Evolutionary conservation across 2,888 invertebrate genomes (phyloP), one percentile per base, ranked within the genome.

Genomic region (Drosophila suboccidentalis): DNA sequence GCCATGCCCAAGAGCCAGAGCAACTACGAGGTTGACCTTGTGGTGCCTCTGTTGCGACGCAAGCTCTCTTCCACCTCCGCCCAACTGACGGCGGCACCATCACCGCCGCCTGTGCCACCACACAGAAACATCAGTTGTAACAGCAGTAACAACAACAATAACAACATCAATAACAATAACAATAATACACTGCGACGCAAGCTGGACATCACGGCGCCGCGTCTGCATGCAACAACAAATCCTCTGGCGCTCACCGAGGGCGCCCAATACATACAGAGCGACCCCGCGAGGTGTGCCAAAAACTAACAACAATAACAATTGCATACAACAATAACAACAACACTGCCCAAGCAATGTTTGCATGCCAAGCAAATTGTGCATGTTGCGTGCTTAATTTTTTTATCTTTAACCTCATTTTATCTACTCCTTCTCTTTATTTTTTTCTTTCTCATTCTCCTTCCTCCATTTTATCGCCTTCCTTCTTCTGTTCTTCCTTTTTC

Each of bases 151-250:
- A 78, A 64, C 50, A 58, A 62, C 54, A 66, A 60, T 3, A 64
- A 32, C 19, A 55, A 54, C 32, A 71, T 61, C 34, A 73, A 39
- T 9, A 68, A 60, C 38, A 76, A 68, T 44, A 78, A 69, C 38
- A 71, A 82, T 91, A 76, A 75, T 71, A 89, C 91, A 69, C 70
- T 84, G 77, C 91, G 90, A 74, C 90, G 91, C 78, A 92, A 91
- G 90, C 83, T 93, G 79, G 93, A 93, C 87, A 94, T 94, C 78
- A 94, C 94, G 60, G 93, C 93, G 77, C 93, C 93, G 71, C 93
- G 93, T 86, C 92, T 94, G 80, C 92, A 94, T 76, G 94, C 94
- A 51, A 94, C 94, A 73, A 94, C 94, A 78, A 94, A 94, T 92
- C 94, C 94, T 66, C 93, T 93, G 90, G 94, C 93, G 59, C 93